A percentile compares a stretch with the other conserved stretches of the same genome.
These are phyloP conservation scores for Drosophila teissieri DNA, from an alignment of 1,140 invertebrate genomes.

Conservation along the genomic window DNA sequence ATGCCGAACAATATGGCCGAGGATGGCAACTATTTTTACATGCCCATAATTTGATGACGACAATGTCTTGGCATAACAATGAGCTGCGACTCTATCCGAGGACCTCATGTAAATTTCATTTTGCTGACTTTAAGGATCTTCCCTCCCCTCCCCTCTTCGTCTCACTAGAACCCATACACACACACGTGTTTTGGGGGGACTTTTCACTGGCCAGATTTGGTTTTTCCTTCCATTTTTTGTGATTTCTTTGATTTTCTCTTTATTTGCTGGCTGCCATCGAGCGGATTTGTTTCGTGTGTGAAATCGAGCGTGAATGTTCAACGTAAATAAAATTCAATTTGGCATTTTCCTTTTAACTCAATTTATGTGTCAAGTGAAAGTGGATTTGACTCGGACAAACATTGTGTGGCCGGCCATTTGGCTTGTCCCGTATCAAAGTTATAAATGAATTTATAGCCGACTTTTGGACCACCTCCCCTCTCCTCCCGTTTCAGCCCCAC, in stretches of 20 bases:
- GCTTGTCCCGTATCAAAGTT: slow-evolving; percentile 55
- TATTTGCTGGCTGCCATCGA: slow-evolving; percentile 1
- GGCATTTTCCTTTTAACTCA: slow-evolving; percentile 72
- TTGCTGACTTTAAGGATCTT: slow-evolving; percentile 45
- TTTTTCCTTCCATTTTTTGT: slow-evolving; percentile 8
- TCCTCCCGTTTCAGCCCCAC: not conserved
- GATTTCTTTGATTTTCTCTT: slow-evolving; percentile 10
- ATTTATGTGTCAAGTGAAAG: slow-evolving; percentile 72
- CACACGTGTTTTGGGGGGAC: slow-evolving; percentile 1
- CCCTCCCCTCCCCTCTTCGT: not conserved
- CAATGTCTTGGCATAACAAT: slow-evolving; percentile 56
- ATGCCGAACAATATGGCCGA: slow-evolving; percentile 48
- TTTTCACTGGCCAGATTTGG: slow-evolving; percentile 29
- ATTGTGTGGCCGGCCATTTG: slow-evolving; percentile 46
- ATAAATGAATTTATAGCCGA: slow-evolving; percentile 72
- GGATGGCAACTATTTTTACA: slow-evolving; percentile 61
- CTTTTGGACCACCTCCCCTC: not conserved
- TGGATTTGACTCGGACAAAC: slow-evolving; percentile 69
- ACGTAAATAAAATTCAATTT: slow-evolving; percentile 76
- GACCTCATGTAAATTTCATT: slow-evolving; percentile 50
- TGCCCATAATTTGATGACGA: slow-evolving; percentile 59
- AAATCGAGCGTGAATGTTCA: slow-evolving; percentile 67
- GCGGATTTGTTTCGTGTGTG: slow-evolving; percentile 54
- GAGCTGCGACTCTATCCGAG: slow-evolving; percentile 9
- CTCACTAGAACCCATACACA: not conserved